Base-by-base conservation (phyloP, 2,113 vertebrate genomes). In the Cryptotis parvus region DNA sequence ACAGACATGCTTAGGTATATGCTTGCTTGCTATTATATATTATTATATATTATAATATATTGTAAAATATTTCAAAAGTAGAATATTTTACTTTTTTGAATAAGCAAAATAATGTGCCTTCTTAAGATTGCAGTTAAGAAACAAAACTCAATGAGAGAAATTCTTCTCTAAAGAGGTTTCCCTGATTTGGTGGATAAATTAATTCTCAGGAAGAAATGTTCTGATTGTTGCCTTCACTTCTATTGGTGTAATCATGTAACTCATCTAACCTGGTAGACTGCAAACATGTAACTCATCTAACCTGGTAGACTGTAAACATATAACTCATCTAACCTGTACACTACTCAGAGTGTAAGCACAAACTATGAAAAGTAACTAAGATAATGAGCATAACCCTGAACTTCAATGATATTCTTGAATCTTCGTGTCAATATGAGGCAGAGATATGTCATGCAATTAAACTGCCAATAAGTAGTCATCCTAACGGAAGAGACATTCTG, bases 81-180 rank as follows among this genome's bases (percentile, higher is more conserved):
- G n/a, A n/a, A n/a, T n/a, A n/a, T n/a, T n/a, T n/a, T n/a, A n/a
- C n/a, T n/a, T n/a, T n/a, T n/a, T n/a, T n/a, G n/a, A n/a, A n/a
- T n/a, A 12, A 82, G 39, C 68, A 89, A 77, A 79, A 63, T 39
- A 6, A 84, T 85, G 26, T 84, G 27, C 39, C 9, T 94, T 55
- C 73, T 70, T 80, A 69, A 74, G 31, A 84, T n/a, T 61, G 69
- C 12, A 78, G 18, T n/a, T n/a, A n/a, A n/a, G n/a, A n/a, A n/a
- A 29, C 16, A 24, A 82, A 84, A 83, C 26, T 10, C 33, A 27
- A 73, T 43, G 37, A 55, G 20, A 55, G 9, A 43, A 76, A 87
- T 43, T 61, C 31, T 78, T 93, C 16, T 90, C 33, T 89, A 72
- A 81, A 70, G 68, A 66, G n/a, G n/a, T 87, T 94, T 90, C 39